A percentile compares a stretch with the other conserved stretches of the same genome.
Conservation (phyloP, 2,113 vertebrate species). For the Scomber colias region DNA sequence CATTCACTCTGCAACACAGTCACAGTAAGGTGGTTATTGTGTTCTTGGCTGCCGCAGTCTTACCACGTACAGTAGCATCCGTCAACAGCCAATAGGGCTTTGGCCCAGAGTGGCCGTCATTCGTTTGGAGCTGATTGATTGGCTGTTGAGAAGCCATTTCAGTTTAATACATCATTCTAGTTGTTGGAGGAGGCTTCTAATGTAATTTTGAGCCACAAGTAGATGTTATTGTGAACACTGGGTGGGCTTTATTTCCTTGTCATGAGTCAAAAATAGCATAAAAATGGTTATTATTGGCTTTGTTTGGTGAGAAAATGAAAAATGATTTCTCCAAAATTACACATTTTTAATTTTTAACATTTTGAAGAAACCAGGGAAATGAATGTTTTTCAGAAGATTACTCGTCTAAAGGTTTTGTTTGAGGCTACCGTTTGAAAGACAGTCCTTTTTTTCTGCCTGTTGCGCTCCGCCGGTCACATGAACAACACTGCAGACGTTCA, state of each 20-base stretch:
- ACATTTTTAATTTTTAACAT: neutral
- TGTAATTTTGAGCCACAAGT: slow-evolving; percentile 42
- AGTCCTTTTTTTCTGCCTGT: slow-evolving; percentile 11
- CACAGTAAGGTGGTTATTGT: slow-evolving; percentile 57
- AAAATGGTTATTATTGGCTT: neutral
- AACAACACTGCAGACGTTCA: slow-evolving; percentile 39
- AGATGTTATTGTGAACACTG: neutral
- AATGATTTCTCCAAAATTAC: neutral
- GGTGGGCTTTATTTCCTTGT: slow-evolving; percentile 31
- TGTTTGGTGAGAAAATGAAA: neutral
- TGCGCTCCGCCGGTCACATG: slow-evolving; percentile 44
- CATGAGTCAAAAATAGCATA: too few relatives aligned
- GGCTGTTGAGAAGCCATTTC: slow-evolving; percentile 59
- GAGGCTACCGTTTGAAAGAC: slow-evolving; percentile 32
- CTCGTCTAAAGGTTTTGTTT: neutral
- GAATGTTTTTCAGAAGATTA: neutral
- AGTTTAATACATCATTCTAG: slow-evolving; percentile 69
- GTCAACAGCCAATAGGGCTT: slow-evolving; percentile 68
- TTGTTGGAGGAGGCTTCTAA: slow-evolving; percentile 35
- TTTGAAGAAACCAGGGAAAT: neutral
- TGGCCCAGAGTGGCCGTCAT: slow-evolving; percentile 57
- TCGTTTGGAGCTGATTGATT: slow-evolving; percentile 74
- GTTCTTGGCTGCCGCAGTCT: slow-evolving; percentile 37
- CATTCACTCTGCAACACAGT: slow-evolving; percentile 39
- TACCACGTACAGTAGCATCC: slow-evolving; percentile 53